A percentile compares a stretch with the other conserved stretches of the same genome.
Evolutionary conservation across 1,140 invertebrate species (phyloP).

Genomic region (Atta cephalotes): DNA sequence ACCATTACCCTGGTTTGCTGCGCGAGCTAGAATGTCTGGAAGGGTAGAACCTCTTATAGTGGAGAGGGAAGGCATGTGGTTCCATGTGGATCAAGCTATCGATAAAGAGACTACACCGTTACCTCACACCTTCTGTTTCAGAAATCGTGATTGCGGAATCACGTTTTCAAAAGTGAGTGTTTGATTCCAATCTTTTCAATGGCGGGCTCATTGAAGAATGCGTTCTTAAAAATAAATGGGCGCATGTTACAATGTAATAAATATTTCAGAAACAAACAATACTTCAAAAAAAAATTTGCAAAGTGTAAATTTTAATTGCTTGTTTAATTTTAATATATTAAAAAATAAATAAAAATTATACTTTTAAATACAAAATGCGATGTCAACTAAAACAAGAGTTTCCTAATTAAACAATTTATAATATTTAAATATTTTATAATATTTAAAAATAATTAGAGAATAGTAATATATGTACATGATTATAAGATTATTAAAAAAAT

Average conservation of each 20-base stretch:
- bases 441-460: not conserved
- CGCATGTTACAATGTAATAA: not conserved
- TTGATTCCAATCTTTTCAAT: slow-evolving; percentile 28
- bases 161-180: slow-evolving; percentile 42
- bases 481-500: not conserved
- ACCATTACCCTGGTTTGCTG: slow-evolving; percentile 82
- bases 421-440: too few relatives aligned
- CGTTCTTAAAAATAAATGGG: not conserved
- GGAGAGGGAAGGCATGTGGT: slow-evolving; percentile 71
- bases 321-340: not conserved
- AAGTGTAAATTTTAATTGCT: not conserved
- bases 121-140: slow-evolving; percentile 66
- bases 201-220: not conserved
- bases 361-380: slow-evolving; percentile 21
- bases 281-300: not conserved
- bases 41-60: slow-evolving; percentile 72
- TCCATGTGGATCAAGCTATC: slow-evolving; percentile 68
- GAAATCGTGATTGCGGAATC: slow-evolving; percentile 48
- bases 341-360: slow-evolving; percentile 8
- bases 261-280: not conserved
- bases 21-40: slow-evolving; percentile 78
- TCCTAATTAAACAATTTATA: not conserved
- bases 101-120: slow-evolving; percentile 72
- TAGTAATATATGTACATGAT: not conserved
- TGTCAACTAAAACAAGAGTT: not conserved